These are phyloP conservation scores for Neocrepidodera transversa DNA, from an alignment of 2,888 invertebrate genomes.

Conservation along the genomic window DNA sequence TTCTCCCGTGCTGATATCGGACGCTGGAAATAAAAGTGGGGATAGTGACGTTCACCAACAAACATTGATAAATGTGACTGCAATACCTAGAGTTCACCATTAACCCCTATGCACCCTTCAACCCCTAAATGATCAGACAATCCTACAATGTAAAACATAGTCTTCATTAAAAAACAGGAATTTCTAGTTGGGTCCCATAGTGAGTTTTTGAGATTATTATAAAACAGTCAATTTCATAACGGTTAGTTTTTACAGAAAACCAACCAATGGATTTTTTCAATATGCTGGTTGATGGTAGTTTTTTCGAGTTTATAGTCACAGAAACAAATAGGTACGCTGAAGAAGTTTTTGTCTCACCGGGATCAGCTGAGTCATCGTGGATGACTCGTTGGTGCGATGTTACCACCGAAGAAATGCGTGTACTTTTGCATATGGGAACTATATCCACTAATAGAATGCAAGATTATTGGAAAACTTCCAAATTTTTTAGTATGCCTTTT, in stretches of 20 bases:
- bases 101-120: too few species aligned
- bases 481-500: constrained; percentile 24
- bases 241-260: constrained; percentile 1
- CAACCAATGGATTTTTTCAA: constrained; percentile 17
- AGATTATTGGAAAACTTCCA: constrained; percentile 35
- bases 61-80: too few species aligned
- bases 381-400: constrained; percentile 9
- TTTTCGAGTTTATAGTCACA: constrained; percentile 5
- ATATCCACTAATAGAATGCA: constrained; percentile 12
- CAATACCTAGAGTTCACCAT: too few species aligned
- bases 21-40: too few species aligned
- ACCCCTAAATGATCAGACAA: too few species aligned
- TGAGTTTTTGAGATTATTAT: too few species aligned
- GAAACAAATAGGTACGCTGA: constrained; percentile 19
- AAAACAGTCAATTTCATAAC: too few species aligned
- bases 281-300: constrained; percentile 14
- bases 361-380: constrained; percentile 1
- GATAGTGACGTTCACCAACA: too few species aligned
- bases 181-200: too few species aligned
- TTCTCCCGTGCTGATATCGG: too few species aligned
- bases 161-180: too few species aligned
- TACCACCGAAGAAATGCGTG: constrained; percentile 7
- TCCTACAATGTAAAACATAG: too few species aligned
- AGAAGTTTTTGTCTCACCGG: constrained; percentile 10
- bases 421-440: constrained; percentile 27